A percentile compares a stretch with the other conserved stretches of the same genome.
These are phyloP conservation scores for Anhinga rufa DNA, from an alignment of 2,113 vertebrate species.

Conservation along the genomic window DNA sequence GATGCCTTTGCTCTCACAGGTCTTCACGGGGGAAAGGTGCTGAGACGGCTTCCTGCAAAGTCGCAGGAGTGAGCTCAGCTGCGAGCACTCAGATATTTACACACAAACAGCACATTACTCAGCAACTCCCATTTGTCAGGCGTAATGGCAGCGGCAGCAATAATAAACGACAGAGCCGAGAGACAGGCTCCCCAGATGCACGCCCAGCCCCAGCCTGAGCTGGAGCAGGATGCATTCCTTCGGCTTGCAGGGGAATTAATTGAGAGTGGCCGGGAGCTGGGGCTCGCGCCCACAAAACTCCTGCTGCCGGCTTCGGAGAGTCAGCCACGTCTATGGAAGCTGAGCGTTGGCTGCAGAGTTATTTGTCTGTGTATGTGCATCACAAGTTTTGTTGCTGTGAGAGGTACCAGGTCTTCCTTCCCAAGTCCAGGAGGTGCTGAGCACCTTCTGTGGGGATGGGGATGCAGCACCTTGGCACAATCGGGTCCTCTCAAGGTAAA, in stretches of 20 bases:
- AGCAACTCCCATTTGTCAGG: constrained; percentile 37
- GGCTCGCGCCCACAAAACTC: neutral
- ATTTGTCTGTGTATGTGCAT: neutral
- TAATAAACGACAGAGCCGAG: constrained; percentile 27
- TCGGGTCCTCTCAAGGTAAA: neutral
- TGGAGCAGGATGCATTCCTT: neutral
- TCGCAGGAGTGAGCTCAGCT: constrained; percentile 34
- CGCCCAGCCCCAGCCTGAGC: neutral
- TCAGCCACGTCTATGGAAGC: neutral
- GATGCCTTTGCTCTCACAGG: neutral
- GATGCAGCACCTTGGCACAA: neutral
- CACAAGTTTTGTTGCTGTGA: neutral
- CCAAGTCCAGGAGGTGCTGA: neutral
- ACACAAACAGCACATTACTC: constrained; percentile 53
- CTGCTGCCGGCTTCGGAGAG: neutral
- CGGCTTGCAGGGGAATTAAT: neutral
- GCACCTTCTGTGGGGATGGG: neutral
- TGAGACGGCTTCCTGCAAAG: constrained; percentile 39
- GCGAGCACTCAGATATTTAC: constrained; percentile 29
- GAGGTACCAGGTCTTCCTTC: neutral
- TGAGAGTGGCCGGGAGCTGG: neutral
- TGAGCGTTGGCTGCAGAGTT: neutral
- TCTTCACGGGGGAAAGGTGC: constrained; percentile 1
- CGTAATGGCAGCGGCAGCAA: constrained; percentile 7
- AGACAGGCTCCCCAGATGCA: neutral